Evolutionary conservation across 1,140 invertebrate species (phyloP).

Genomic region (Akabosia matsudoensis): DNA sequence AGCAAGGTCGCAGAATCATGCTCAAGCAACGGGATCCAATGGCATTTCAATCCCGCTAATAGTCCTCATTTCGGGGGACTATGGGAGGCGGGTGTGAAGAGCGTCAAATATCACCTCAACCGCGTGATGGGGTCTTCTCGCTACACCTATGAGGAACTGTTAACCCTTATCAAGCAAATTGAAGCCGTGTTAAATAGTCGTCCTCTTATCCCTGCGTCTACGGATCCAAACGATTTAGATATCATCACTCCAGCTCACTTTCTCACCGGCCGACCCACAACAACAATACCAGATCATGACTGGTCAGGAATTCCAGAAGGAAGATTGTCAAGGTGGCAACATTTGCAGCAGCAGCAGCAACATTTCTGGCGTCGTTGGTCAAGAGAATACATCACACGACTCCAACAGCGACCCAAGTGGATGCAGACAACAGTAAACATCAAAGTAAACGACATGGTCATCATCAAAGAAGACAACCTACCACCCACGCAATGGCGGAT

Average conservation of each 20-base stretch:
- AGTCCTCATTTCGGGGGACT: background rate
- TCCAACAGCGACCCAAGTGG: conserved; percentile 48
- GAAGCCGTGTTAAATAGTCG: conserved; percentile 49
- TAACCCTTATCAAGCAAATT: conserved; percentile 45
- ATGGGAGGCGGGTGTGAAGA: background rate
- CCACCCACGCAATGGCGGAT: conserved; percentile 48
- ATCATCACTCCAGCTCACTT: conserved; percentile 47
- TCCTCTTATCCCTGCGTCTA: conserved; percentile 44
- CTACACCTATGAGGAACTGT: background rate
- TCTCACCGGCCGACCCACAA: conserved; percentile 27
- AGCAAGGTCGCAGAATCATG: background rate
- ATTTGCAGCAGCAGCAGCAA: conserved; percentile 44
- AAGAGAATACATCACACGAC: conserved; percentile 48
- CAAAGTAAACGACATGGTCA: conserved; percentile 41
- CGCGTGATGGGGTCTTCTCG: background rate
- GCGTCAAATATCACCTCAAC: background rate
- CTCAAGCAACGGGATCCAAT: background rate
- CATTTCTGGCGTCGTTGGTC: conserved; percentile 48
- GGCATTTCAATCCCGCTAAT: background rate
- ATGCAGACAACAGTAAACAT: conserved; percentile 33
- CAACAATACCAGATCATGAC: conserved; percentile 27
- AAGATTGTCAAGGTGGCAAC: conserved; percentile 45
- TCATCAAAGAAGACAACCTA: conserved; percentile 48
- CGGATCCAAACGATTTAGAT: conserved; percentile 48
- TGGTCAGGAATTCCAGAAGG: background rate